A percentile compares a stretch with the other conserved stretches of the same genome.
phyloP scores from a whole-genome alignment of 2,113 vertebrate genomes.

The Steatornis caripensis region DNA sequence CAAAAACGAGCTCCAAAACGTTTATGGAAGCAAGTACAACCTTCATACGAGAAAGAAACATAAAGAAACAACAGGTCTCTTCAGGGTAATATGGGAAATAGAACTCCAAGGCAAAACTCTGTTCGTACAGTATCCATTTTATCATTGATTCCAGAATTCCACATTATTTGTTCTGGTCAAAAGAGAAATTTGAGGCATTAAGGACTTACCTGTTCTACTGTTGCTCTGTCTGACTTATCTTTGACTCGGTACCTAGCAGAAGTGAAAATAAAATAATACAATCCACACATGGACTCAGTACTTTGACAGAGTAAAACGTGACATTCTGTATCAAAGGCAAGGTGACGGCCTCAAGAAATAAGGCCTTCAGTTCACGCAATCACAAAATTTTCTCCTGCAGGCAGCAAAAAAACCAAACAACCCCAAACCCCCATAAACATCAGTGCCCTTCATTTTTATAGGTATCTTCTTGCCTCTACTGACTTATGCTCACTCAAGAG shows the following conservation, averaged over 20 bases:
- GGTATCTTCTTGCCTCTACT: not conserved
- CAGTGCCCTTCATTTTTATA: not conserved
- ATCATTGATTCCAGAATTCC: not conserved
- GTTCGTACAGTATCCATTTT: not conserved
- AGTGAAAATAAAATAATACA: not conserved
- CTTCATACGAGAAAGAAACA: not conserved
- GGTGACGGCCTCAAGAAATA: not conserved
- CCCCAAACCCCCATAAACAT: not conserved
- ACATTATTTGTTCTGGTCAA: not conserved
- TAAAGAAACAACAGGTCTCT: not conserved
- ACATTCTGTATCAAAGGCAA: not conserved
- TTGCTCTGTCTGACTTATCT: constrained; percentile 96
- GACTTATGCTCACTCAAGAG: not conserved
- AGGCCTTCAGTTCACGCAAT: not conserved
- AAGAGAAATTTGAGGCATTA: not conserved
- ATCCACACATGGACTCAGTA: not conserved
- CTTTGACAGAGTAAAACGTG: not conserved
- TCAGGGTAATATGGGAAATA: not conserved
- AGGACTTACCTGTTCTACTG: constrained; percentile 88
- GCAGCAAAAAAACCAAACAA: not conserved
- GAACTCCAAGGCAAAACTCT: not conserved
- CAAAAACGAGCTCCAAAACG: not conserved
- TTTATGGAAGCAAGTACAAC: not conserved
- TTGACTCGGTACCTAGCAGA: constrained; percentile 88
- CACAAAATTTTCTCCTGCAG: not conserved